Evolutionary conservation across 2,113 vertebrate species (phyloP), one percentile per base, ranked within the genome.

Genomic region (Apistogramma diplotaenia): DNA sequence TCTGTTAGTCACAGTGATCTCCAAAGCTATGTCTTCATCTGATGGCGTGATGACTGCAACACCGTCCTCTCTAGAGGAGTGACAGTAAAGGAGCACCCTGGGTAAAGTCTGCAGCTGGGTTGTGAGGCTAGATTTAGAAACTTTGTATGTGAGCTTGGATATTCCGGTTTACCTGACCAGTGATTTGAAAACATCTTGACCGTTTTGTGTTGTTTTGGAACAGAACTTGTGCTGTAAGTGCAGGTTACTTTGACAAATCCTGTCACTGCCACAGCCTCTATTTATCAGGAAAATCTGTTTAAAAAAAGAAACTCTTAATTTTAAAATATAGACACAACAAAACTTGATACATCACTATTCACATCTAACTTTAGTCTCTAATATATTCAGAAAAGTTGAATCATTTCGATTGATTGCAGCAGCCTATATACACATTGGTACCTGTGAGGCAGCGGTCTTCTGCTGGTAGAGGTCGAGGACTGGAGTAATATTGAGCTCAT

Each of bases 161-260:
- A 23, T 27, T 72, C 62, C 40, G 15, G 21, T 71, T 65, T 11
- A 54, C 49, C 37, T 60, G 3, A 93, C 93, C 35, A 98, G 92
- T 5, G 96, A 94, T 35, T 80, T 90, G 94, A 96, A 97, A 54
- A 94, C 94, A 84, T 96, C 95, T 62, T 95, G 92, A 53, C 88
- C 95, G 82, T 94, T 95, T 71, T 71, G 49, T 55, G 25, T 91
- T 87, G 96, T 94, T 87, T 93, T 95, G 15, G 94, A 94, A 55
- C 96, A 96, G 91, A 97, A 98, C 60, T 92, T 95, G 79, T 97
- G 97, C 31, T 95, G 89, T 65, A 97, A 87, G 82, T 96, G 91
- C 13, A 98, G 93, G 82, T 97, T 97, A 93, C 97, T 98, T 80
- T 97, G 95, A 73, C 97, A 98, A 65, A 96, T 72, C 2, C 96